Evolutionary conservation across 2,888 invertebrate genomes (phyloP).

Genomic region (Muscina levida): DNA sequence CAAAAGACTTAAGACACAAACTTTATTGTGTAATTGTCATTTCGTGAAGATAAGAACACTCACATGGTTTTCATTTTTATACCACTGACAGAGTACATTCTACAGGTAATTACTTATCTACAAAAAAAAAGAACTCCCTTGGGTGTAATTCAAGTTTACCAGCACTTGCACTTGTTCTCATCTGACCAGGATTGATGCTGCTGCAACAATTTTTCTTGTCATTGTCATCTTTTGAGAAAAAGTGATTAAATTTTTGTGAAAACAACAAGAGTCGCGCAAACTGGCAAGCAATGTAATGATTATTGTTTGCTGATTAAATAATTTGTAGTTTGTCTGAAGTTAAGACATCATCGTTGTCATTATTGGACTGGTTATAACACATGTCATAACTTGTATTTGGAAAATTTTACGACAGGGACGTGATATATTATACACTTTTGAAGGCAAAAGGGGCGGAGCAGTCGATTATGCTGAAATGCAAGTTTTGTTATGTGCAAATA

Average conservation of each 20-base stretch:
- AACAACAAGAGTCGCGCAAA: not conserved
- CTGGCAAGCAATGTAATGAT: conserved; percentile 5
- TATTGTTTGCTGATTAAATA: conserved; percentile 35
- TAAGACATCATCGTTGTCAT: conserved; percentile 39
- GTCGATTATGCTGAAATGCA: too few species aligned
- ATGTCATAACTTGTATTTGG: conserved; percentile 51
- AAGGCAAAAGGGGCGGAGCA: too few species aligned
- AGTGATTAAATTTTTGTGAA: conserved; percentile 27
- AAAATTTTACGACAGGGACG: conserved; percentile 31
- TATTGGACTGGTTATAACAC: conserved; percentile 47
- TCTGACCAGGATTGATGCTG: conserved; percentile 50
- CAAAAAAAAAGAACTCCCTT: conserved; percentile 28
- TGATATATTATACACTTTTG: too few species aligned
- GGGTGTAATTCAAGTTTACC: conserved; percentile 52
- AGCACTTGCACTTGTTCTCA: conserved; percentile 54
- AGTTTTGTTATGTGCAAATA: too few species aligned
- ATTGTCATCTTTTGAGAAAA: conserved; percentile 5
- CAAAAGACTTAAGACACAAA: conserved; percentile 23
- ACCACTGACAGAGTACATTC: too few species aligned
- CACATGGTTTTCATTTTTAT: too few species aligned
- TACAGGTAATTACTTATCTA: too few species aligned
- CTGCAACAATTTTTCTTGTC: conserved; percentile 41
- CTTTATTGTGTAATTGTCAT: conserved; percentile 1
- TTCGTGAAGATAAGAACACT: too few species aligned
- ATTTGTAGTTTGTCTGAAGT: conserved; percentile 44